These are phyloP conservation scores for Henricia sp. DNA, from an alignment of 53 echinoderm and acorn worm species.

Conservation along the genomic window DNA sequence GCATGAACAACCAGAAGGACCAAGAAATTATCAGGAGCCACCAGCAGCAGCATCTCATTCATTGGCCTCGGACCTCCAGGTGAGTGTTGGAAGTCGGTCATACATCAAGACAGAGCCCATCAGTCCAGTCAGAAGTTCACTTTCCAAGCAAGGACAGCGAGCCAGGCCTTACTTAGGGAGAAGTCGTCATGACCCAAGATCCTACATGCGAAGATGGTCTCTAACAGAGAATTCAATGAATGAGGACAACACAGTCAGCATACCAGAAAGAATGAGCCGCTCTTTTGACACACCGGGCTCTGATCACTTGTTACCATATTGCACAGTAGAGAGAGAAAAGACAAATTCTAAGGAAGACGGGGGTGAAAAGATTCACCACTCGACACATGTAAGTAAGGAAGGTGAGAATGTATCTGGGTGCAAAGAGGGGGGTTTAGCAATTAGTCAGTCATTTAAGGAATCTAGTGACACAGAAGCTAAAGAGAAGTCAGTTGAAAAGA, in stretches of 20 bases:
- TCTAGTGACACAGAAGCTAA: neutral
- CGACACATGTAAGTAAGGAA: neutral
- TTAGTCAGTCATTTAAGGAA: neutral
- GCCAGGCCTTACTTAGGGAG: slow-evolving; percentile 26
- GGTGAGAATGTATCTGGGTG: neutral
- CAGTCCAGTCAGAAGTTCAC: slow-evolving; percentile 74
- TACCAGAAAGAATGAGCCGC: slow-evolving; percentile 30
- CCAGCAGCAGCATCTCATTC: slow-evolving; percentile 23
- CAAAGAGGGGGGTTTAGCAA: slow-evolving; percentile 5
- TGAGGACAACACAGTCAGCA: neutral
- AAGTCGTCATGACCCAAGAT: slow-evolving; percentile 47
- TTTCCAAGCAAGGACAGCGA: neutral
- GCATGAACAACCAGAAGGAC: slow-evolving; percentile 24
- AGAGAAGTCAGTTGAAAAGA: slow-evolving; percentile 37
- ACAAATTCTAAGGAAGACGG: neutral
- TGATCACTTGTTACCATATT: slow-evolving; percentile 10
- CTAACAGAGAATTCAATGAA: slow-evolving; percentile 37
- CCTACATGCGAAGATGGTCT: slow-evolving; percentile 55
- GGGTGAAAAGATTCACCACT: neutral
- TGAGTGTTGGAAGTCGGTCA: slow-evolving; percentile 44
- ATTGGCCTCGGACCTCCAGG: slow-evolving; percentile 40
- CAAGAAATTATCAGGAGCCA: slow-evolving; percentile 19
- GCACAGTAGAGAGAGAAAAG: slow-evolving; percentile 19
- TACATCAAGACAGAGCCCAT: slow-evolving; percentile 95
- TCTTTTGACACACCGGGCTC: slow-evolving; percentile 51